Percentiles rank a stretch among this genome's conserved stretches.
Evolutionary conservation across 2,888 invertebrate genomes (phyloP).

Genomic region (Hesperia comma): DNA sequence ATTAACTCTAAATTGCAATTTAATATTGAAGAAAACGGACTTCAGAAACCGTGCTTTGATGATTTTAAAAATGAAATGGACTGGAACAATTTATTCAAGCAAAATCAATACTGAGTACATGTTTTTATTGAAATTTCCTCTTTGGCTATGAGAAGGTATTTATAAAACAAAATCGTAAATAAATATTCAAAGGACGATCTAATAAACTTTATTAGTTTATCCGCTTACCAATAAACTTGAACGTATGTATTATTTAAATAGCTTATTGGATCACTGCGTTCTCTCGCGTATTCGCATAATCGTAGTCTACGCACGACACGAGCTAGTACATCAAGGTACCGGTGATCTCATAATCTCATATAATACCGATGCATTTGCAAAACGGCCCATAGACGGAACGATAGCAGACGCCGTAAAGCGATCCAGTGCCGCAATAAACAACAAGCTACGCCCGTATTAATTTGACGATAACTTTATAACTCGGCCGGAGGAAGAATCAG

Average conservation of each 20-base stretch:
- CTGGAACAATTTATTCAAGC: no score
- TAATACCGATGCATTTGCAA: conserved; percentile 35
- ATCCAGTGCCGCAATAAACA: conserved; percentile 58
- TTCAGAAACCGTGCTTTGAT: no score
- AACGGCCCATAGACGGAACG: conserved; percentile 35
- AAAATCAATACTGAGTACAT: no score
- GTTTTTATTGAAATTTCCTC: no score
- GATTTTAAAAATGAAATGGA: no score
- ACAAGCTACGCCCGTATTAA: conserved; percentile 66
- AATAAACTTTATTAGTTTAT: no score
- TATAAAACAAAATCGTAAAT: no score
- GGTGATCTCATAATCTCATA: conserved; percentile 38
- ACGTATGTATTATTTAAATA: no score
- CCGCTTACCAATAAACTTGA: no score
- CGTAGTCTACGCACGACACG: conserved; percentile 21
- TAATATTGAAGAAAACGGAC: no score
- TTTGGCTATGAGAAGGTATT: no score
- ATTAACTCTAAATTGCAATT: background rate
- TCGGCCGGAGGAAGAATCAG: conserved; percentile 38
- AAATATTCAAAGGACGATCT: no score
- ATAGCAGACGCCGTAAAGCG: conserved; percentile 48
- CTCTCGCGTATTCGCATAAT: conserved; percentile 15
- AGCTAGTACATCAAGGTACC: conserved; percentile 29
- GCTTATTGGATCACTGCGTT: conserved; percentile 8
- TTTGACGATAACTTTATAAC: conserved; percentile 61